Percentiles rank a stretch among this genome's conserved stretches.
These are phyloP conservation scores for Smittia aterrima DNA, from an alignment of 2,888 invertebrate genomes.

Conservation along the genomic window DNA sequence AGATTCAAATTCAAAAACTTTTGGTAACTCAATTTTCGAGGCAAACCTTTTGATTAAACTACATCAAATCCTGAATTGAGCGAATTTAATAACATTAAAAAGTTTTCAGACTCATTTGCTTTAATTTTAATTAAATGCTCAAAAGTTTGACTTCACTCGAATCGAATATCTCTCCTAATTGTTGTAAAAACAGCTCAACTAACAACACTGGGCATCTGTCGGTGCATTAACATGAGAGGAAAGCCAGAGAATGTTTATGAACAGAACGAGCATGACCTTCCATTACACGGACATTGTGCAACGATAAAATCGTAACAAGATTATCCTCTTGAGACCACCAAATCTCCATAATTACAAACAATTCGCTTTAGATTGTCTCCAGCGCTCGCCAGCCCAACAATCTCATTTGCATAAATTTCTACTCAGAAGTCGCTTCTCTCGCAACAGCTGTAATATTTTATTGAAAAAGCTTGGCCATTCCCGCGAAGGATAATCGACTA, in stretches of 20 bases:
- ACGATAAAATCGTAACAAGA: neutral
- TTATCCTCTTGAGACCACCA: neutral
- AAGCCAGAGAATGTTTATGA: neutral
- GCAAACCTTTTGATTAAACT: too few relatives aligned
- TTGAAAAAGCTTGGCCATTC: neutral
- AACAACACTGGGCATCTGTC: neutral
- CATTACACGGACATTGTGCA: neutral
- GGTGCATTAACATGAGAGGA: neutral
- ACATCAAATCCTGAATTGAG: too few relatives aligned
- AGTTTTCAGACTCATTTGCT: too few relatives aligned
- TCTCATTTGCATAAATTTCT: neutral
- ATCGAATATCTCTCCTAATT: too few relatives aligned
- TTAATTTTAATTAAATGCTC: too few relatives aligned
- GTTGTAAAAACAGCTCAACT: neutral
- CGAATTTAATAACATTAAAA: too few relatives aligned
- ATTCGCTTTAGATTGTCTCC: constrained; percentile 5
- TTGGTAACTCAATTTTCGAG: too few relatives aligned
- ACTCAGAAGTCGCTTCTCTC: neutral
- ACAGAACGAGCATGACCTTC: neutral
- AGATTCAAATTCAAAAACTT: too few relatives aligned
- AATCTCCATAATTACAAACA: constrained; percentile 14
- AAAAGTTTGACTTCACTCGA: too few relatives aligned
- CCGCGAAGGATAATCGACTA: neutral
- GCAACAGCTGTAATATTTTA: constrained; percentile 9
- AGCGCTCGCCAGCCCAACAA: neutral